A percentile compares a stretch with the other conserved stretches of the same genome.
Evolutionary conservation across 2,113 vertebrate genomes (phyloP).

Genomic region (Colaptes auratus): DNA sequence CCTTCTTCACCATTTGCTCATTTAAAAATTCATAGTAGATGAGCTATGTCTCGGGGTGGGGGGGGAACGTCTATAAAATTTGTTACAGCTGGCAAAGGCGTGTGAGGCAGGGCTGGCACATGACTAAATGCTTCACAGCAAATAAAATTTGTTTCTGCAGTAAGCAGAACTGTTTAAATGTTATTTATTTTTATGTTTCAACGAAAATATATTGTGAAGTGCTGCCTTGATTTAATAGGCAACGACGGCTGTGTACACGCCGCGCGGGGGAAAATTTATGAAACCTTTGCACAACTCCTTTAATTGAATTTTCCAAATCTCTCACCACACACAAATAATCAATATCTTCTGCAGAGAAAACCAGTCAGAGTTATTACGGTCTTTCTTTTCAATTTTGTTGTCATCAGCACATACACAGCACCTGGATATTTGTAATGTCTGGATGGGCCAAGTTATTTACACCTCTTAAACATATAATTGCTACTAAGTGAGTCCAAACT

Average conservation of each 20-base stretch:
- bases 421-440: constrained; percentile 90
- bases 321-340: constrained; percentile 99
- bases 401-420: constrained; percentile 96
- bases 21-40: constrained; percentile 97
- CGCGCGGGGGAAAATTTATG: constrained; percentile 94
- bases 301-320: constrained; percentile 99
- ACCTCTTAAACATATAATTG: constrained; percentile 85
- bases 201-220: constrained; percentile 99
- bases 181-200: constrained; percentile 99
- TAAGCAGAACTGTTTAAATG: constrained; percentile 99
- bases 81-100: constrained; percentile 87
- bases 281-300: constrained; percentile 99
- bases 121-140: constrained; percentile 91
- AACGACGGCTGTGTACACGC: constrained; percentile 93
- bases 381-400: constrained; percentile 98
- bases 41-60: constrained; percentile 91
- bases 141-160: constrained; percentile 99
- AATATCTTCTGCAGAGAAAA: constrained; percentile 97
- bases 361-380: constrained; percentile 98
- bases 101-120: constrained; percentile 84
- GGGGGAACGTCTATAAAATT: constrained; percentile 96
- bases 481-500: constrained; percentile 86
- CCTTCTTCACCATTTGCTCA: constrained; percentile 95
- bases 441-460: constrained; percentile 86
- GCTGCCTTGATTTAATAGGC: constrained; percentile 99